Evolutionary conservation across 2,113 vertebrate genomes (phyloP), one percentile per base, ranked within the genome.

Genomic region (Atherinomorus stipes): DNA sequence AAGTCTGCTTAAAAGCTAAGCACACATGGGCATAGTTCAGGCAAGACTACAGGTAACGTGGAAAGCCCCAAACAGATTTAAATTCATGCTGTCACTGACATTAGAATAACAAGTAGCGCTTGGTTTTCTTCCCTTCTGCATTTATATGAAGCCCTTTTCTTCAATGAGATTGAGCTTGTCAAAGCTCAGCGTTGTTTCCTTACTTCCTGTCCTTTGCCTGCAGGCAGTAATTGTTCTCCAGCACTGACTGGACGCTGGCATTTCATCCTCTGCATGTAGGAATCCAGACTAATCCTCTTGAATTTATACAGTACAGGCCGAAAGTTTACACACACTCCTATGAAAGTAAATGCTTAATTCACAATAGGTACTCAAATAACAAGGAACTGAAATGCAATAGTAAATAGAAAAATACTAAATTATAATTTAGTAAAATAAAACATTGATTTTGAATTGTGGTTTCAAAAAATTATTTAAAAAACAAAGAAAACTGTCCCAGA

Each of bases 101-200:
- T 25, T 62, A 26, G 65, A 77, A 80, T 81, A 75, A 49, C 45
- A 78, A 76, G 38, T 18, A 45, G 37, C 49, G 8, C 25, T 34
- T 58, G 12, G 60, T 19, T 23, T 13, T 58, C 58, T 58, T 28
- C 12, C 31, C 10, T 19, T 67, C 50, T 65, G 50, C 40, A 58
- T 68, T 80, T 25, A 50, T 63, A 49, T 19, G 21, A 71, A 42
- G 21, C 15, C 15, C 58, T 77, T 80, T 61, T 78, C 68, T 82
- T 73, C 79, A 57, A 52, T 45, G 66, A 67, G 78, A 83, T 80
- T 75, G 68, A 68, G 11, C 52, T 60, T 81, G 59, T 65, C 63
- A 62, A 54, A 71, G 71, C 64, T 66, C 71, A 72, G 42, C 60
- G 81, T 68, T 77, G 23, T 74, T 44, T 74, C 23, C 22, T 37